phyloP scores from a whole-genome alignment of 2,797 vertebrate genomes.

The Acanthurus leucopareius region DNA sequence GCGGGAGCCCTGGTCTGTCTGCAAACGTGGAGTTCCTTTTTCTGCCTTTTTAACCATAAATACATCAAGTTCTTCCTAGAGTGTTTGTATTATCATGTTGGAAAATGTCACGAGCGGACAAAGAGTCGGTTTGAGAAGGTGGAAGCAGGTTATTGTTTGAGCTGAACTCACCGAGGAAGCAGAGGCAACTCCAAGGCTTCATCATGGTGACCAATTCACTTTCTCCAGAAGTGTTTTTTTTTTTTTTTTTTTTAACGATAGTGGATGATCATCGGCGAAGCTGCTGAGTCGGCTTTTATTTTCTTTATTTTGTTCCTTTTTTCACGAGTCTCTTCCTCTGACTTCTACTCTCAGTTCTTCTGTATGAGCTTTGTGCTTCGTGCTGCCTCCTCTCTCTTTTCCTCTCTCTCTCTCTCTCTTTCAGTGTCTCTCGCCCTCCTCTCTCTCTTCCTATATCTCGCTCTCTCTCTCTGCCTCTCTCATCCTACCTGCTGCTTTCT shows the following conservation, averaged over 20 bases:
- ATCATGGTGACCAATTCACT: slow-evolving; percentile 2
- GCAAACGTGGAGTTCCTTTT: neutral
- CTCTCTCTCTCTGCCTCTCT: neutral
- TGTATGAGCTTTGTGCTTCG: neutral
- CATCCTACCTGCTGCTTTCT: neutral
- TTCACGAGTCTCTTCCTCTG: neutral
- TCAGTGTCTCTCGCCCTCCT: neutral
- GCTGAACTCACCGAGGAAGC: slow-evolving; percentile 68
- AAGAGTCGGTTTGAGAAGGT: neutral
- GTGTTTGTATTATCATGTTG: neutral
- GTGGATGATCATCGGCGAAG: neutral
- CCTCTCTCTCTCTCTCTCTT: neutral
- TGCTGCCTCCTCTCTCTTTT: slow-evolving; percentile 1
- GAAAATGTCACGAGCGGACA: neutral
- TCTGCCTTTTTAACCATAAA: neutral
- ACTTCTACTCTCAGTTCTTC: slow-evolving; percentile 11
- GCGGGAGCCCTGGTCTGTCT: neutral
- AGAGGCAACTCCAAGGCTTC: slow-evolving; percentile 36
- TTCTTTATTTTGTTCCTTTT: slow-evolving; percentile 25
- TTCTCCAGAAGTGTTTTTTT: neutral
- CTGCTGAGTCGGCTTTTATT: neutral
- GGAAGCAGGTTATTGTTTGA: neutral
- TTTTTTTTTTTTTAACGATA: slow-evolving; percentile 11
- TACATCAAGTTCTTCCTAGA: neutral
- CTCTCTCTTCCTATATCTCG: neutral